phyloP scores from a whole-genome alignment of 1,140 invertebrate species.

The Drosophila biarmipes region DNA sequence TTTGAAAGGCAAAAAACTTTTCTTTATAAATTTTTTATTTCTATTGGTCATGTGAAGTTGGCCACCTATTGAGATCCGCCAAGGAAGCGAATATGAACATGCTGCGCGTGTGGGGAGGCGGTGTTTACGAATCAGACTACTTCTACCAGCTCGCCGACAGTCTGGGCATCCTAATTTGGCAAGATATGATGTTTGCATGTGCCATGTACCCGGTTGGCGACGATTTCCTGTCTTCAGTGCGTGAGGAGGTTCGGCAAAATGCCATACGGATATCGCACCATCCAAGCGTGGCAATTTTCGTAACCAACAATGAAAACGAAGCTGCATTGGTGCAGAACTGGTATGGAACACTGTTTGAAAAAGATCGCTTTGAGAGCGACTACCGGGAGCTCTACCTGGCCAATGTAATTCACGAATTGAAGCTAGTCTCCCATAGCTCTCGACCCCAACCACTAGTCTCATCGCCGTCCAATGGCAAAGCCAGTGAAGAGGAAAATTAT shows the following conservation, averaged over 20 bases:
- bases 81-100: conserved; percentile 95
- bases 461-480: conserved; percentile 96
- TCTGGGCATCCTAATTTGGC: conserved; percentile 94
- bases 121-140: conserved; percentile 95
- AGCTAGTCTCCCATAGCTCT: conserved; percentile 85
- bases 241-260: conserved; percentile 93
- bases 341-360: conserved; percentile 89
- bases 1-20: no score
- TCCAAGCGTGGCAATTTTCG: conserved; percentile 94
- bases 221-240: conserved; percentile 91
- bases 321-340: conserved; percentile 93
- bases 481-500: conserved; percentile 90
- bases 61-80: conserved; percentile 89
- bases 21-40: not conserved
- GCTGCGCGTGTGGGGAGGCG: conserved; percentile 98
- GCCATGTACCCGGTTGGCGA: conserved; percentile 94
- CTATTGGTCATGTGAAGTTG: conserved; percentile 69
- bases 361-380: conserved; percentile 89
- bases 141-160: conserved; percentile 95
- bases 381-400: conserved; percentile 95
- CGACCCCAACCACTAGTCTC: conserved; percentile 86
- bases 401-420: conserved; percentile 89
- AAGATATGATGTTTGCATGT: conserved; percentile 99
- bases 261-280: conserved; percentile 94
- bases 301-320: conserved; percentile 99